These are phyloP conservation scores for Scaptomyza pallida DNA, from an alignment of 1,140 invertebrate species.

Conservation along the genomic window DNA sequence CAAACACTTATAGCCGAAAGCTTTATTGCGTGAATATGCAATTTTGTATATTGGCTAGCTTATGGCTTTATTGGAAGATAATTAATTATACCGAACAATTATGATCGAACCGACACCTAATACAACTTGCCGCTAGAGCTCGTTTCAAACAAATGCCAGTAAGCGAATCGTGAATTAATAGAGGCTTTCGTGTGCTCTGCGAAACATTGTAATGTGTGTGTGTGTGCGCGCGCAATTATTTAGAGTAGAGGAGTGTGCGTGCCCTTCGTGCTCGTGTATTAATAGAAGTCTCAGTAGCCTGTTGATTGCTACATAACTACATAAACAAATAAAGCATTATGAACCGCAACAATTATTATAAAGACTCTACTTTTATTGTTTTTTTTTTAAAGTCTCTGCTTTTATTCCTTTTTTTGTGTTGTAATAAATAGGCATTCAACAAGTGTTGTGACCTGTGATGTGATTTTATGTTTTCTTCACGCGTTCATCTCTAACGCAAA, in stretches of 20 bases:
- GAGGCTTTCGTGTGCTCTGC: conserved; percentile 33
- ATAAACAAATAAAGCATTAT: not conserved
- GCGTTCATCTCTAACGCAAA: conserved; percentile 11
- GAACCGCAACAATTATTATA: not conserved
- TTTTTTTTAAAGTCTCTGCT: not conserved
- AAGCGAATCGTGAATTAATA: conserved; percentile 34
- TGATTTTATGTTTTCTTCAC: conserved; percentile 3
- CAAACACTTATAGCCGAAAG: not conserved
- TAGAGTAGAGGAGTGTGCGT: conserved; percentile 23
- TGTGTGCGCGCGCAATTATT: conserved; percentile 51
- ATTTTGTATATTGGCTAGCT: not conserved
- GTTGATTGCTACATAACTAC: not conserved
- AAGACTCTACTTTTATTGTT: not conserved
- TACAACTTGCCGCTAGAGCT: conserved; percentile 16
- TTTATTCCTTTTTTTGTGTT: not conserved
- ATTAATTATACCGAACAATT: conserved; percentile 22
- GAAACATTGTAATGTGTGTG: conserved; percentile 30
- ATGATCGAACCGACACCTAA: conserved; percentile 1
- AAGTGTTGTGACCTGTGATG: conserved; percentile 15
- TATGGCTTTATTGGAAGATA: not conserved
- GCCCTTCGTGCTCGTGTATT: conserved; percentile 17
- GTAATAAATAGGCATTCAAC: conserved; percentile 13
- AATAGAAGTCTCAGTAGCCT: not conserved
- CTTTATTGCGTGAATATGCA: not conserved
- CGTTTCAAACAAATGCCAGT: conserved; percentile 31